Percentiles rank a stretch among this genome's conserved stretches.
These are phyloP conservation scores for Hofmannophila pseudospretella DNA, from an alignment of 2,888 invertebrate species.

Conservation along the genomic window DNA sequence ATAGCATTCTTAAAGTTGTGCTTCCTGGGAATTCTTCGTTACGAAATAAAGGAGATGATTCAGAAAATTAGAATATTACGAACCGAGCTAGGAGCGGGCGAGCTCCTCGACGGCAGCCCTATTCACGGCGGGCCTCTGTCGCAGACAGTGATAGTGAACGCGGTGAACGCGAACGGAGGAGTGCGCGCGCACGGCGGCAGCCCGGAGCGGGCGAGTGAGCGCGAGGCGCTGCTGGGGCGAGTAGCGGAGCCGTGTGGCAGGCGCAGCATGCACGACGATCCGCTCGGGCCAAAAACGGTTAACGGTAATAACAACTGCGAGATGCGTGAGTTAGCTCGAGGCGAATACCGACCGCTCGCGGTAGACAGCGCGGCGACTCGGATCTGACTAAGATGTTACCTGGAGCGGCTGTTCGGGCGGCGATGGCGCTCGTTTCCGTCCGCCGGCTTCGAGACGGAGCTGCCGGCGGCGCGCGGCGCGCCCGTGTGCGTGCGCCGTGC, in stretches of 20 bases:
- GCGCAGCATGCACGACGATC: conserved; percentile 62
- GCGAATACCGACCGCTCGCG: conserved; percentile 70
- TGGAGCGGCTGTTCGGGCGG: conserved; percentile 83
- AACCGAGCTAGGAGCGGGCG: conserved; percentile 79
- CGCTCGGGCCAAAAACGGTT: conserved; percentile 78
- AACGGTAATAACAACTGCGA: conserved; percentile 89
- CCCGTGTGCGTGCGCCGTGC: conserved; percentile 56
- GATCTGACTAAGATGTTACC: conserved; percentile 87
- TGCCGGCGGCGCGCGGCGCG: conserved; percentile 40
- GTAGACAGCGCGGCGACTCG: conserved; percentile 76
- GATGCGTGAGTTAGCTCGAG: conserved; percentile 83
- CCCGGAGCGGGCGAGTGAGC: conserved; percentile 75
- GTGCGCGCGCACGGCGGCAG: conserved; percentile 77
- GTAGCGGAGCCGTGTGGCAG: conserved; percentile 66
- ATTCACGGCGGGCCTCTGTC: conserved; percentile 68
- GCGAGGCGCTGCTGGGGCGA: conserved; percentile 76
- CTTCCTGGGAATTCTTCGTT: conserved; percentile 90
- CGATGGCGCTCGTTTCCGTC: conserved; percentile 74
- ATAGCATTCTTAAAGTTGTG: conserved; percentile 93
- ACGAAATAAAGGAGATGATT: conserved; percentile 94
- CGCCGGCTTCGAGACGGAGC: conserved; percentile 57
- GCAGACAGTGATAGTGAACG: conserved; percentile 68
- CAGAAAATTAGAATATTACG: conserved; percentile 91
- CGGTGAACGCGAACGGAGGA: conserved; percentile 78
- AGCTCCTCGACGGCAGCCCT: conserved; percentile 64